A percentile compares a stretch with the other conserved stretches of the same genome.
phyloP scores from a whole-genome alignment of 2,888 invertebrate genomes.

The Brenthis daphne region DNA sequence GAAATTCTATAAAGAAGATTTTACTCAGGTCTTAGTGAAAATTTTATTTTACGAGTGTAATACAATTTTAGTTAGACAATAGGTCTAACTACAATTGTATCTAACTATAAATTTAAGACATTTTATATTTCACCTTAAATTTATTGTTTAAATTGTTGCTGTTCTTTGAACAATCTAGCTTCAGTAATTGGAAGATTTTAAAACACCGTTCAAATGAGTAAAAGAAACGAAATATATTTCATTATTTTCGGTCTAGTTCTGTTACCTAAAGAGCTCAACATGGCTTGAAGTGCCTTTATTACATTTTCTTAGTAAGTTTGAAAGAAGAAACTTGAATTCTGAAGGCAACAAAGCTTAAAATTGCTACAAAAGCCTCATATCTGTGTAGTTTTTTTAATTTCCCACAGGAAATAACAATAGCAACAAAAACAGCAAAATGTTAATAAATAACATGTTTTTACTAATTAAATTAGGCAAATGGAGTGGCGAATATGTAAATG shows the following conservation, averaged over 20 bases:
- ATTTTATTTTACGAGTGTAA: no score
- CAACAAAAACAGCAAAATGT: conserved; percentile 3
- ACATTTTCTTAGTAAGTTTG: conserved; percentile 9
- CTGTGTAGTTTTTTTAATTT: conserved; percentile 9
- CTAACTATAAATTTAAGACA: no score
- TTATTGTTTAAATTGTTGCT: no score
- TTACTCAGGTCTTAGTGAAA: no score
- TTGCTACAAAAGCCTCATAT: neutral
- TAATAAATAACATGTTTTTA: conserved; percentile 6
- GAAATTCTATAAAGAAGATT: no score
- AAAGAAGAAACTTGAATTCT: neutral
- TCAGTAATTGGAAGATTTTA: no score
- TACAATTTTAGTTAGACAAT: no score
- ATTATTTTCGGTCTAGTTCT: neutral
- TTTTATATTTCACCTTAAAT: no score
- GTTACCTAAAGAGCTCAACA: neutral
- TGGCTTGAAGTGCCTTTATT: neutral
- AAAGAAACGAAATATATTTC: no score
- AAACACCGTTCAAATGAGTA: no score
- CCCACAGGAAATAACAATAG: conserved; percentile 9
- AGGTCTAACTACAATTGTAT: no score
- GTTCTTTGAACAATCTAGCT: no score
- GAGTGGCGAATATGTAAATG: conserved; percentile 12
- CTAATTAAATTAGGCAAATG: conserved; percentile 19
- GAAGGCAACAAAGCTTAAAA: neutral